Evolutionary conservation across 1,140 invertebrate genomes (phyloP), one percentile per base, ranked within the genome.

Genomic region (Lasioglossum albipes): DNA sequence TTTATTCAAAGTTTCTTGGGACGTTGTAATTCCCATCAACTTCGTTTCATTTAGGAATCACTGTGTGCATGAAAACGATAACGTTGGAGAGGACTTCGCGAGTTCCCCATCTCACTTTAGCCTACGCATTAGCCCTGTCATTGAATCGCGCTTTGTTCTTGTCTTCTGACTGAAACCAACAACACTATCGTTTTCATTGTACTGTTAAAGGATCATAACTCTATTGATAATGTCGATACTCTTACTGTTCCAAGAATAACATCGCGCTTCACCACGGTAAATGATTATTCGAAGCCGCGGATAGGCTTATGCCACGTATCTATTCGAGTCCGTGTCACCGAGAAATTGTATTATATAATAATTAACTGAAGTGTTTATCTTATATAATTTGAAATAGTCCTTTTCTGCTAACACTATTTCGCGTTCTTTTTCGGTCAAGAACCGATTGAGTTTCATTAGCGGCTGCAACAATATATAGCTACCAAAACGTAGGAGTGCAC

Each of bases 201-300:
- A 2, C 75, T 16, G 65, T 59, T 68, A 59, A 45, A 42, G 52
- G 22, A 76, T 76, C 49, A n/a, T 42, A 59, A 59, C 22, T 59
- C 36, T 59, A 69, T 69, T 41, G 65, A 76, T 69, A 69, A 69
- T 75, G 64, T 75, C 74, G 74, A 75, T 68, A 54, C 66, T 59
- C 16, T 22, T 10, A n/a, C 49, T 7, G 65, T 59, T 68, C 36
- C 31, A 7, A 20, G 31, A 57, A 41, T 41, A 27, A 45, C 52
- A 52, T 27, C 22, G 31, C 10, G 18, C 45, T 20, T 7, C 4
- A 36, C 6, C 20, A 20, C 20, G 12, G 20, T 18, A 42, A 49
- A 13, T 18, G 36, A 57, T 57, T 67, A 57, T 57, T 67, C 16
- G 16, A 42, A 31, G 59, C 22, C 20, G 22, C 9, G 66, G 66